Evolutionary conservation across 2,888 invertebrate species (phyloP).

Genomic region (Cheilosia vulpina): DNA sequence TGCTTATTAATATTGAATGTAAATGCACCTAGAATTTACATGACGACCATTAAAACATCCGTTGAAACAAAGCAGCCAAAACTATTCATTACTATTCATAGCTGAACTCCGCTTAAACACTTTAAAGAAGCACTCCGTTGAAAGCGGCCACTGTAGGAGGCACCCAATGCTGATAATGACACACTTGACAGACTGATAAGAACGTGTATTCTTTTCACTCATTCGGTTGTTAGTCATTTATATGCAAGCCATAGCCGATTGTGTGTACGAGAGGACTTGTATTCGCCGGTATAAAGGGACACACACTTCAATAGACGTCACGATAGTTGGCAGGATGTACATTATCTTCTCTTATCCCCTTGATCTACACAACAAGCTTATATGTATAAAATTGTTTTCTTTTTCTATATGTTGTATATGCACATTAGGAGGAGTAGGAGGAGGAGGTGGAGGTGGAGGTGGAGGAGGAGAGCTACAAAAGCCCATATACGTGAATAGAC

Average conservation of each 20-base stretch:
- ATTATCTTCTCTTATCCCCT: slow-evolving; percentile 2
- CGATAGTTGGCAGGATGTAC: neutral
- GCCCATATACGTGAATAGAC: neutral
- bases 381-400: neutral
- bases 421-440: neutral
- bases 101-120: neutral
- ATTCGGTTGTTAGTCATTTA: neutral
- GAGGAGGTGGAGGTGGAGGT: too few relatives aligned
- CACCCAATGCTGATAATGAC: slow-evolving; percentile 34
- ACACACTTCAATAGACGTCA: slow-evolving; percentile 1
- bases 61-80: neutral
- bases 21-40: too few relatives aligned
- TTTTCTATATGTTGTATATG: neutral
- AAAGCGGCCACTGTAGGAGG: too few relatives aligned
- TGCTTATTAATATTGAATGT: too few relatives aligned
- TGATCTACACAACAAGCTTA: neutral
- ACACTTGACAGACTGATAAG: slow-evolving; percentile 26
- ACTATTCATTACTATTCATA: slow-evolving; percentile 27
- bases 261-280: neutral
- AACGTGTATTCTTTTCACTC: neutral
- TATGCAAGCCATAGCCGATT: neutral
- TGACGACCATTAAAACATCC: neutral
- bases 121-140: neutral
- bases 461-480: neutral
- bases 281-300: neutral